phyloP scores from a whole-genome alignment of 1,140 invertebrate species.

The Bursaphelenchus mucronatus region DNA sequence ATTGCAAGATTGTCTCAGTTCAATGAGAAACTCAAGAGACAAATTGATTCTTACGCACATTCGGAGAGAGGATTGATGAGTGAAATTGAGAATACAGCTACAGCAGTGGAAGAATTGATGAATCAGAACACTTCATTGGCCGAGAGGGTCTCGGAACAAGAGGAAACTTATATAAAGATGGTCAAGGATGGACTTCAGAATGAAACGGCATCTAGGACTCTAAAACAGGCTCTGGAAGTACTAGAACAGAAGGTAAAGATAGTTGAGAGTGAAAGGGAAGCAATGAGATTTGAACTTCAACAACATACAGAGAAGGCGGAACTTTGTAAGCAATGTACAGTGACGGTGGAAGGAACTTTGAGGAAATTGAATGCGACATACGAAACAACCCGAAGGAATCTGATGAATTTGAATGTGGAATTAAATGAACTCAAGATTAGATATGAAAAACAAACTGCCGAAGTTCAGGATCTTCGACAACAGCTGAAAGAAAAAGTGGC shows the following conservation, averaged over 20 bases:
- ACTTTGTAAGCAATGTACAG: conserved; percentile 81
- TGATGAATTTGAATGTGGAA: conserved; percentile 2
- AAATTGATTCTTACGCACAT: conserved; percentile 58
- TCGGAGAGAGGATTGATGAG: conserved; percentile 94
- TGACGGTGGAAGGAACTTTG: conserved; percentile 72
- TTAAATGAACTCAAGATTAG: conserved; percentile 21
- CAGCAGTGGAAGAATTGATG: conserved; percentile 99
- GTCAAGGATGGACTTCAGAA: conserved; percentile 19
- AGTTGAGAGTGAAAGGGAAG: conserved; percentile 73
- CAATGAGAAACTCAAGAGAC: conserved; percentile 35
- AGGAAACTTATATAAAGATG: conserved; percentile 5
- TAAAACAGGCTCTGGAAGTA: conserved; percentile 30
- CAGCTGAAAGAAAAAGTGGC: conserved; percentile 78
- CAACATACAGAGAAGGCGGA: conserved; percentile 95
- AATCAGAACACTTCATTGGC: conserved; percentile 66
- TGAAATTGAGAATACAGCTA: conserved; percentile 87
- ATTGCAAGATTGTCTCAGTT: conserved; percentile 42
- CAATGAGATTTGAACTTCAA: conserved; percentile 85
- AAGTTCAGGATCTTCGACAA: conserved; percentile 90
- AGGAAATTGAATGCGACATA: conserved; percentile 12
- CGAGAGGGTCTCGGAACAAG: conserved; percentile 1
- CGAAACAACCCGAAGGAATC: conserved; percentile 17
- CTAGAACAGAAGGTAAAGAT: conserved; percentile 30
- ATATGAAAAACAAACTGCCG: conserved; percentile 82
- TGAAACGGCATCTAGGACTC: conserved; percentile 7